Evolutionary conservation across 53 echinoderm and acorn worm genomes (phyloP).

Genomic region (Actinopyga echinites): DNA sequence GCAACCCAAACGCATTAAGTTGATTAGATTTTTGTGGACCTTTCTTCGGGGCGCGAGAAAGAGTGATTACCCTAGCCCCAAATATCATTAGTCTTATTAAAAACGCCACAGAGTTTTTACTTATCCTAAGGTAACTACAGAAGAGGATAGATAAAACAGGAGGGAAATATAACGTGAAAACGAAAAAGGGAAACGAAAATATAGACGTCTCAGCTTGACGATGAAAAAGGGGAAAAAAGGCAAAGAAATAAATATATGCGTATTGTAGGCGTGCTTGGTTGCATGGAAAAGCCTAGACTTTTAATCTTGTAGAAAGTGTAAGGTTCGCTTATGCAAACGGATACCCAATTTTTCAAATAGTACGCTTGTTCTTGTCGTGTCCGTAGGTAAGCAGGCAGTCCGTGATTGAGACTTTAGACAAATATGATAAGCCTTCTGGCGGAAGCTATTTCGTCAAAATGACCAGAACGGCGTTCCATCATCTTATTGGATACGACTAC

Average conservation of each 20-base stretch:
- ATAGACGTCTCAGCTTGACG: neutral
- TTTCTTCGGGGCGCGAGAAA: slow-evolving; percentile 30
- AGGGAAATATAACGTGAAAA: neutral
- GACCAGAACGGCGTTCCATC: slow-evolving; percentile 16
- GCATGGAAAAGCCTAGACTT: neutral
- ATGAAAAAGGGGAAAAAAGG: neutral
- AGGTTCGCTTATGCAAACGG: neutral
- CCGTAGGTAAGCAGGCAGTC: neutral
- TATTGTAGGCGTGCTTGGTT: neutral
- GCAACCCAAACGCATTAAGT: slow-evolving; percentile 33
- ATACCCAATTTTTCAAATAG: slow-evolving; percentile 2
- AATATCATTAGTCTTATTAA: slow-evolving; percentile 46
- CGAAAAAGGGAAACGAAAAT: neutral
- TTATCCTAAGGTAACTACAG: slow-evolving; percentile 21
- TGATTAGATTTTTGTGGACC: slow-evolving; percentile 44
- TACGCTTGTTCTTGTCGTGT: neutral
- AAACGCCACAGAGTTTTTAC: slow-evolving; percentile 44
- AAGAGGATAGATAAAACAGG: slow-evolving; percentile 11
- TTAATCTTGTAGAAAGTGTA: slow-evolving; percentile 9
- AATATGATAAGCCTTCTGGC: neutral
- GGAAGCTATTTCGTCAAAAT: slow-evolving; percentile 16
- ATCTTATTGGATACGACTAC: neutral
- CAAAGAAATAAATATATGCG: slow-evolving; percentile 37
- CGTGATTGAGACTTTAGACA: neutral
- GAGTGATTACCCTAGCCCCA: slow-evolving; percentile 41